A percentile compares a stretch with the other conserved stretches of the same genome.
Conservation (phyloP, 2,797 vertebrate genomes). For the Falco columbarius region DNA sequence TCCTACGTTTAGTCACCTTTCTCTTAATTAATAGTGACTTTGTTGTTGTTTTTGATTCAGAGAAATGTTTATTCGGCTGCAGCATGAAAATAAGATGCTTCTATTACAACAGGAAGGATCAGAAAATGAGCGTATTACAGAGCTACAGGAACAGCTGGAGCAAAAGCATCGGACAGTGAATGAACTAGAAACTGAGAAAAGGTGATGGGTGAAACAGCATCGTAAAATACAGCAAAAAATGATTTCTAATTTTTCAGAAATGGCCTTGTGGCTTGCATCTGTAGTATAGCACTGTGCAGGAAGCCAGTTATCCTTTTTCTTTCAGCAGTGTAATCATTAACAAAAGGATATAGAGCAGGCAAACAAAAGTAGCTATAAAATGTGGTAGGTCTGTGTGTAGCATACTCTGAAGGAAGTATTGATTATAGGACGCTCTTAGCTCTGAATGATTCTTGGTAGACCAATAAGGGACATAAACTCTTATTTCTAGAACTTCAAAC, state of each 20-base stretch:
- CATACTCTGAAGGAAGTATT: neutral
- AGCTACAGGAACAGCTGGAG: slow-evolving; percentile 88
- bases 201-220: slow-evolving; percentile 71
- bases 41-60: slow-evolving; percentile 66
- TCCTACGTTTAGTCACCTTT: neutral
- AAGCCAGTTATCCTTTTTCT: neutral
- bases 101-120: slow-evolving; percentile 90
- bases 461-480: neutral
- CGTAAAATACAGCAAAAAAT: neutral
- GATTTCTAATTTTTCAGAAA: neutral
- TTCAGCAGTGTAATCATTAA: neutral
- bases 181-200: slow-evolving; percentile 91
- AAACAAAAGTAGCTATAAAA: neutral
- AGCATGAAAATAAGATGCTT: slow-evolving; percentile 98
- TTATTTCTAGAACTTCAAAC: neutral
- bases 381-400: neutral
- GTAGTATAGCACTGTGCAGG: neutral
- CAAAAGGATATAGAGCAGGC: neutral
- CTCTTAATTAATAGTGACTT: neutral
- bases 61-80: slow-evolving; percentile 93
- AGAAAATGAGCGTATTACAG: slow-evolving; percentile 86
- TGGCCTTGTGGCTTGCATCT: neutral
- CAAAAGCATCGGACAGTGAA: slow-evolving; percentile 88
- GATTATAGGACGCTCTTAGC: neutral
- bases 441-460: neutral